Conservation (phyloP, 2,888 invertebrate species). For the Nomada ferruginata region DNA sequence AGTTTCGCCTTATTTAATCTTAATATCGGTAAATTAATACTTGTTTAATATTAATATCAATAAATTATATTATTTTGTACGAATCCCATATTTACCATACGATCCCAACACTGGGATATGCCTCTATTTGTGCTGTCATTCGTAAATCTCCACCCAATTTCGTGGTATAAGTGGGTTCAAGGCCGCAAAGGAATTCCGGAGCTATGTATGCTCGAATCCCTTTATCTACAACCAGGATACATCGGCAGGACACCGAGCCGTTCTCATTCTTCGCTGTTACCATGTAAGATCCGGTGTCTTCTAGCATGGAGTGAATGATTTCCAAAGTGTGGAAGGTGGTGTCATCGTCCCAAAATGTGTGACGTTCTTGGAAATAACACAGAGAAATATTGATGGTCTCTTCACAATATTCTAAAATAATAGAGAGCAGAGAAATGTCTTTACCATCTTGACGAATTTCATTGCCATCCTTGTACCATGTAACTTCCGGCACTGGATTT, state of each 20-base stretch:
- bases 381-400: neutral
- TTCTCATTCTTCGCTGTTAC: constrained; percentile 91
- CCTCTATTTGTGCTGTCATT: constrained; percentile 85
- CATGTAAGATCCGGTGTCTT: constrained; percentile 93
- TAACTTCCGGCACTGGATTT: constrained; percentile 89
- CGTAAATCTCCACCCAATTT: constrained; percentile 87
- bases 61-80: neutral
- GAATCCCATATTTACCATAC: constrained; percentile 87
- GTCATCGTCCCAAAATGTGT: constrained; percentile 86
- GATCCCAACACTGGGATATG: constrained; percentile 91
- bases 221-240: constrained; percentile 91
- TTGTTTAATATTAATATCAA: neutral
- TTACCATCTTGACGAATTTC: constrained; percentile 86
- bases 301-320: constrained; percentile 90
- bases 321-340: constrained; percentile 94
- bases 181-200: constrained; percentile 90
- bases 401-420: neutral
- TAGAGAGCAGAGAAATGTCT: neutral
- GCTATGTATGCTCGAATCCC: constrained; percentile 93
- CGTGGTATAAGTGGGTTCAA: constrained; percentile 88
- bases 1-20: neutral
- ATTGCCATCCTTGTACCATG: constrained; percentile 94
- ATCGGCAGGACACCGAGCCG: constrained; percentile 93
- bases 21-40: too few relatives aligned
- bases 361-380: constrained; percentile 54